Evolutionary conservation across 23 tunicate species (phyloP), one percentile per base, ranked within the genome.

Genomic region (Aplidium turbinatum): DNA sequence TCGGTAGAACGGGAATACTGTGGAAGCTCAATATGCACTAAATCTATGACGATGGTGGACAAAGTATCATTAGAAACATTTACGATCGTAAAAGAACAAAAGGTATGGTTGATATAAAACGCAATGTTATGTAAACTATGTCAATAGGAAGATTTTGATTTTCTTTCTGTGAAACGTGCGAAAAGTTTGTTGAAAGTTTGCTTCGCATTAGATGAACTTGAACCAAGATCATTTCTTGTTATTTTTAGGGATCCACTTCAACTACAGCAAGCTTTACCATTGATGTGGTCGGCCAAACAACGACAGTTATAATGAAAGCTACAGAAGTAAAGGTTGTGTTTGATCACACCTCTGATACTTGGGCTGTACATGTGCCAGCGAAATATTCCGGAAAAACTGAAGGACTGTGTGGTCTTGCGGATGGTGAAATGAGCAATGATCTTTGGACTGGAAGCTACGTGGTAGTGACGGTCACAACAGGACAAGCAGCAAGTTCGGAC

Each of bases 391-490:
- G 89, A 22, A 82, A 82, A 42, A 94, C 95, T 9, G 99, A 94
- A 72, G 99, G 99, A 57, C 76, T 95, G 33, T 95, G 99, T 55
- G 99, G 99, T 47, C 66, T 89, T 73, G 95, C 90, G 66, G 99
- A 95, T 63, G 87, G 91, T 1, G 92, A 89, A 30, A 63, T 75
- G 11, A 58, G 84, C 63, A 95, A 95, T 67, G 99, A 95, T 63
- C 77, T 95, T 30, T 84, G 92, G 91, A 55, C 84, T 9, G 97
- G 91, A 68, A 82, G 85, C 40, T 84, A 91, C 50, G 73, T 86
- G 1, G 72, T 81, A 3, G 86, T 83, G 2, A 55, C 73, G 9
- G 79, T 85, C 22, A 75, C 86, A 32, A 55, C 83, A 18, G 66
- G 34, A 46, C 70, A 75, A 2, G 26, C n/a, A 23, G 74, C 86